Evolutionary conservation across 2,113 vertebrate species (phyloP), one percentile per base, ranked within the genome.

Genomic region (Leucoraja erinaceus): DNA sequence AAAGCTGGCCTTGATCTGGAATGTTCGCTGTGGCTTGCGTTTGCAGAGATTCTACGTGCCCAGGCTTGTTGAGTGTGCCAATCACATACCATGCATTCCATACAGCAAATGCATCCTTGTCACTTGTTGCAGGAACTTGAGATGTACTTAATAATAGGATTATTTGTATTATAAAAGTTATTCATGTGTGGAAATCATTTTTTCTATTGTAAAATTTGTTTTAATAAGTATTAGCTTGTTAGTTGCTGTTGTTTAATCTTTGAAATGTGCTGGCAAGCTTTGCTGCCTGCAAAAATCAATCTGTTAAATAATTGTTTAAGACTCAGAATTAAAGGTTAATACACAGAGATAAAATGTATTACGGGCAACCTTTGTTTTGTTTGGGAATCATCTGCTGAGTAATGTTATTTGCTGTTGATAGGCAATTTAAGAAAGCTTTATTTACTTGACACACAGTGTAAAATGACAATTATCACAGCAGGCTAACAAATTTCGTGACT

Each of bases 41-140:
- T 91, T 72, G 2, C 66, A 72, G 31, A 28, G 33, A 72, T 54
- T 54, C 22, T 72, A 16, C 90, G 72, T 72, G 90, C 25, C 68
- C n/a, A 47, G 68, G 8, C 90, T 91, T 91, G 90, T 74, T 72
- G 33, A 22, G 38, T 47, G 20, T 91, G 90, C 68, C 33, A 91
- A 25, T 91, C 25, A 70, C 68, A 8, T 74, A 54, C 22, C 66
- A 74, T 38, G 7, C 68, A 91, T 91, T 91, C 90, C 88, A 61
- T 6, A 66, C 56, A 33, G 31, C 61, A 59, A 25, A 47, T 28
- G 3, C 75, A 84, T 84, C 81, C 54, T 28, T 31, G 12, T 90
- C 28, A 2, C n/a, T 90, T 84, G 66, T n/a, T 68, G 31, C 2
- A 68, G 63, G 22, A 54, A 63, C n/a, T 68, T 90, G 61, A 68